Conservation (phyloP, 2,888 invertebrate species). For the Shargacucullia verbasci region DNA sequence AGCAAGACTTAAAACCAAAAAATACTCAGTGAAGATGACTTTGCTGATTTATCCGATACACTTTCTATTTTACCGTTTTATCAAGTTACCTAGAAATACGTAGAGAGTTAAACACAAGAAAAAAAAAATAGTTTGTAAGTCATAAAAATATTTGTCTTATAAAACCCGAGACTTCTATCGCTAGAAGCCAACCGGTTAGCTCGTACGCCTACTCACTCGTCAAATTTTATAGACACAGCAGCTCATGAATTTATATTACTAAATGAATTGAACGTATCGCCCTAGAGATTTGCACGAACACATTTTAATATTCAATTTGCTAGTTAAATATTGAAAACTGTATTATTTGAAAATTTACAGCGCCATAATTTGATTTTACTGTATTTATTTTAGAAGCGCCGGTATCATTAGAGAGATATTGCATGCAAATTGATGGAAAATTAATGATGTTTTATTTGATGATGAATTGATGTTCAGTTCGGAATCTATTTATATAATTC, state of each 20-base stretch:
- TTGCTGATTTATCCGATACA: slow-evolving; percentile 1
- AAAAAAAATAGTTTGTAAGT: too few species aligned
- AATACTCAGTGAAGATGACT: too few species aligned
- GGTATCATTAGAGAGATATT: slow-evolving; percentile 7
- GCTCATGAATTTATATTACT: slow-evolving; percentile 55
- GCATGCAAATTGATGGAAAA: slow-evolving; percentile 26
- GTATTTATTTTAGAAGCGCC: slow-evolving; percentile 29
- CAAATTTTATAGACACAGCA: slow-evolving; percentile 32
- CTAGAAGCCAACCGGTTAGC: slow-evolving; percentile 16
- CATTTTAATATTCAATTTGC: slow-evolving; percentile 54
- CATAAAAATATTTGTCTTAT: too few species aligned
- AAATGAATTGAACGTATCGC: slow-evolving; percentile 48
- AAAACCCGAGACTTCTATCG: too few species aligned
- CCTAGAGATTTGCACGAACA: slow-evolving; percentile 37
- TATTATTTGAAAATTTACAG: slow-evolving; percentile 45
- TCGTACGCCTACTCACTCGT: slow-evolving; percentile 24
- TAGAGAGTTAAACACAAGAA: too few species aligned
- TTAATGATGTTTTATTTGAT: slow-evolving; percentile 2
- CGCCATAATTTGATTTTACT: slow-evolving; percentile 29
- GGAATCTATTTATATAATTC: too few species aligned
- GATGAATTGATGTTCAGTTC: neutral
- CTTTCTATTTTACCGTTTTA: too few species aligned
- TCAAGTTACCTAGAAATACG: too few species aligned
- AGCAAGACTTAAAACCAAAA: too few species aligned
- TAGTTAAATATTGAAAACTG: slow-evolving; percentile 55